These are phyloP conservation scores for Himalopsyche kuldschensis DNA, from an alignment of 2,888 invertebrate species.

Conservation along the genomic window DNA sequence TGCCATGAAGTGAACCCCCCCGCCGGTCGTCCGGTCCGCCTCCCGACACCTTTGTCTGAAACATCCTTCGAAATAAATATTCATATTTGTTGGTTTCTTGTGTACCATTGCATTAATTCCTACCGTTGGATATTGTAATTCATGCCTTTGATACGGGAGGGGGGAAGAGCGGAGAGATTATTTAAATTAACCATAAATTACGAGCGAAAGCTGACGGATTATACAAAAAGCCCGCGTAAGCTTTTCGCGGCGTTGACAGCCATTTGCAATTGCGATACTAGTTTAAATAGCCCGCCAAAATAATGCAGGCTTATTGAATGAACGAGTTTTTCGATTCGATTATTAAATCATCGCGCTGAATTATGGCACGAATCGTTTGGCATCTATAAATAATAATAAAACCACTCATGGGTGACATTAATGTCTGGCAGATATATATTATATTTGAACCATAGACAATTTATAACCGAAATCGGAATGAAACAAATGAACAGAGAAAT, in stretches of 20 bases:
- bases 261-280: conserved; percentile 3
- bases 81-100: conserved; percentile 32
- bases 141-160: conserved; percentile 19
- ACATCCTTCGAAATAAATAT: conserved; percentile 34
- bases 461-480: not conserved
- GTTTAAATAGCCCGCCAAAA: not conserved
- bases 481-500: not conserved
- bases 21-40: conserved; percentile 4
- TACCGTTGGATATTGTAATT: conserved; percentile 26
- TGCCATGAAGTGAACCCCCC: conserved; percentile 17
- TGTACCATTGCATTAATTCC: conserved; percentile 20
- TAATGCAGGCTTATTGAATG: not conserved
- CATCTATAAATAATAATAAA: not conserved
- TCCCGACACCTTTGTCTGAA: conserved; percentile 19
- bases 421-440: not conserved
- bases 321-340: not conserved
- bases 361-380: not conserved
- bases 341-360: not conserved
- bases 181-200: conserved; percentile 39
- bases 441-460: not conserved
- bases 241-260: conserved; percentile 24
- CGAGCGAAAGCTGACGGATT: conserved; percentile 36
- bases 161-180: conserved; percentile 22
- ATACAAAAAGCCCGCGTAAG: conserved; percentile 35
- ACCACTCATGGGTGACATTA: not conserved